Evolutionary conservation across 2,888 invertebrate genomes (phyloP).

Genomic region (Sceliomorpha sp.): DNA sequence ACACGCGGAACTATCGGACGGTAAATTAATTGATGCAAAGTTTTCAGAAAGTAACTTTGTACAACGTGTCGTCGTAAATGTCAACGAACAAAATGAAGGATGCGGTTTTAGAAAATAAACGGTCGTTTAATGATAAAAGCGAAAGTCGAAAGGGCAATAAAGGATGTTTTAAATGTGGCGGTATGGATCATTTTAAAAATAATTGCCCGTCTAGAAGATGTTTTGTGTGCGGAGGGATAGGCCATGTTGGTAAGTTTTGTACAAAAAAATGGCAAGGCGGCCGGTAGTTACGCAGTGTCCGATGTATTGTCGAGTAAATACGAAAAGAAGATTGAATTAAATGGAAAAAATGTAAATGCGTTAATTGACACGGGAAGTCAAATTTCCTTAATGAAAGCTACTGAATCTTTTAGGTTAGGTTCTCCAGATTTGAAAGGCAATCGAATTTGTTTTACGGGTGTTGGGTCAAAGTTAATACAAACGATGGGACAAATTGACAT

Average conservation of each 20-base stretch:
- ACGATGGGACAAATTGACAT: conserved; percentile 1
- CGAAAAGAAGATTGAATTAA: too few relatives aligned
- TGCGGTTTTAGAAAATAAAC: not conserved
- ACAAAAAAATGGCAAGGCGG: too few relatives aligned
- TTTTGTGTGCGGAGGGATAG: conserved; percentile 1
- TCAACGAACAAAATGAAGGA: too few relatives aligned
- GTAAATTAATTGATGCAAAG: conserved; percentile 3
- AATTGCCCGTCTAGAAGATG: conserved; percentile 1
- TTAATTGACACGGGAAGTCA: conserved; percentile 6
- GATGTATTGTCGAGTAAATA: too few relatives aligned
- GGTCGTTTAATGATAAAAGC: not conserved
- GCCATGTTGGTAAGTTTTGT: conserved; percentile 2
- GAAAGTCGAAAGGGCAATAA: not conserved
- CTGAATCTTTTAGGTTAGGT: conserved; percentile 1
- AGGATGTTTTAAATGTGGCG: not conserved
- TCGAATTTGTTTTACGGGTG: not conserved
- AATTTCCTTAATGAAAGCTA: conserved; percentile 1
- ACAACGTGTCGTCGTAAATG: not conserved
- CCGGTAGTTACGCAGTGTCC: too few relatives aligned
- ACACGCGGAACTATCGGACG: conserved; percentile 1
- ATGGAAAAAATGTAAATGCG: not conserved
- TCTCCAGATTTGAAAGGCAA: conserved; percentile 3
- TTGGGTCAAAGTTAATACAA: conserved; percentile 2
- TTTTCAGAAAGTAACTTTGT: conserved; percentile 1
- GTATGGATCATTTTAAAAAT: not conserved